Evolutionary conservation across 2,888 invertebrate genomes (phyloP), one percentile per base, ranked within the genome.

Genomic region (Conchocele bisecta): DNA sequence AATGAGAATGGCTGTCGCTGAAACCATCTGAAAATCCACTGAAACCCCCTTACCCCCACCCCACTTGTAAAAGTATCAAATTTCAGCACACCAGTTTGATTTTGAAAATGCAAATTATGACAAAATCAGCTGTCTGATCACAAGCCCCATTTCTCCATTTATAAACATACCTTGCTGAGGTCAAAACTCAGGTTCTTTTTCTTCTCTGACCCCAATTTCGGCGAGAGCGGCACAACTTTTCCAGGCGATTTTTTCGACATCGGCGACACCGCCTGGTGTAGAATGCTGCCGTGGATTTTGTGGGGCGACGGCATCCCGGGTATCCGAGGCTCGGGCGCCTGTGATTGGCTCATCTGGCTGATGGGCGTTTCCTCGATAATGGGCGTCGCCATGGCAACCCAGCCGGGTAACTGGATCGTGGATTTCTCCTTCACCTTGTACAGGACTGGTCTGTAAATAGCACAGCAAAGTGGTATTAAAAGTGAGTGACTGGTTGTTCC

Each of bases 301-400:
- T 79, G 82, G 1, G 90, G 89, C 1, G 89, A 89, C 2, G 86
- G 84, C 74, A 89, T 80, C 5, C 86, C 86, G 9, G 86, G 83
- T 6, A 90, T 46, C 20, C 83, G 69, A 0, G 89, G 88, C 39
- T 86, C 81, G 4, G 88, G 86, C 1, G 81, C 83, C 44, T 83
- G 82, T 0, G 86, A 86, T 28, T 83, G 88, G 50, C 84, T 89
- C 78, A 87, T 81, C 76, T 89, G 84, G 73, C 88, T 88, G 63
- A 83, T 66, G n/a, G 88, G 87, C 1, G 88, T 87, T 56, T 89
- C 89, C 24, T 85, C 88, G 24, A 88, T 79, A 0, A 86, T 75
- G 24, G 72, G 42, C 0, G 81, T 66, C 9, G 81, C 78, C 2
- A 75, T 53, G 15, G 59, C 56, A 4, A 83, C 69, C 87, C 88